Percentiles rank a stretch among this genome's conserved stretches.
phyloP scores from a whole-genome alignment of 2,888 invertebrate species.

The Electrophaes corylata region DNA sequence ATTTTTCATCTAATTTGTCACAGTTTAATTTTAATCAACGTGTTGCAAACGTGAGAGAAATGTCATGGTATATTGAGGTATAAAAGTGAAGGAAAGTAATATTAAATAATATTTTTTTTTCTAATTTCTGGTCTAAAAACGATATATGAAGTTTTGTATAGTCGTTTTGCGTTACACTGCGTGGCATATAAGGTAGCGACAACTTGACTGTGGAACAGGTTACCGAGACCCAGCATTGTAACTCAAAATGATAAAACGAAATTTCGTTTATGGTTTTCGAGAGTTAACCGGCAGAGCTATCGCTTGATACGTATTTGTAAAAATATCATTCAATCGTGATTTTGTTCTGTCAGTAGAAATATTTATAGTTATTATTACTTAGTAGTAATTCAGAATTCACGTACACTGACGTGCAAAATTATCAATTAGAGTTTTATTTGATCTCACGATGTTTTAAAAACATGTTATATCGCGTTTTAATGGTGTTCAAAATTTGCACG shows the following conservation, averaged over 20 bases:
- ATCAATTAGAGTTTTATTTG: conserved; percentile 25
- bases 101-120: too few relatives aligned
- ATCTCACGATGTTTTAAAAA: conserved; percentile 37
- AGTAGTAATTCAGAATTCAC: conserved; percentile 23
- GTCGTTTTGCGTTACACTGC: too few relatives aligned
- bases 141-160: too few relatives aligned
- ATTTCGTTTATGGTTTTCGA: too few relatives aligned
- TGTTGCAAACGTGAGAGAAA: background rate
- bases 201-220: too few relatives aligned
- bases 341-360: conserved; percentile 28
- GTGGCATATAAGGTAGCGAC: too few relatives aligned
- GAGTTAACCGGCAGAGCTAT: too few relatives aligned
- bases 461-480: conserved; percentile 25
- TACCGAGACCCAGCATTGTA: too few relatives aligned
- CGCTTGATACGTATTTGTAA: background rate
- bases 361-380: conserved; percentile 24
- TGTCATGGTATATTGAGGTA: background rate
- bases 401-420: conserved; percentile 34
- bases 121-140: too few relatives aligned
- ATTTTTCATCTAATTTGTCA: conserved; percentile 8
- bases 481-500: conserved; percentile 35
- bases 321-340: conserved; percentile 24
- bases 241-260: too few relatives aligned
- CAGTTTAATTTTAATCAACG: conserved; percentile 7
- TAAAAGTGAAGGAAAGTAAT: background rate